phyloP scores from a whole-genome alignment of 2,113 vertebrate genomes.

The Peromyscus leucopus region DNA sequence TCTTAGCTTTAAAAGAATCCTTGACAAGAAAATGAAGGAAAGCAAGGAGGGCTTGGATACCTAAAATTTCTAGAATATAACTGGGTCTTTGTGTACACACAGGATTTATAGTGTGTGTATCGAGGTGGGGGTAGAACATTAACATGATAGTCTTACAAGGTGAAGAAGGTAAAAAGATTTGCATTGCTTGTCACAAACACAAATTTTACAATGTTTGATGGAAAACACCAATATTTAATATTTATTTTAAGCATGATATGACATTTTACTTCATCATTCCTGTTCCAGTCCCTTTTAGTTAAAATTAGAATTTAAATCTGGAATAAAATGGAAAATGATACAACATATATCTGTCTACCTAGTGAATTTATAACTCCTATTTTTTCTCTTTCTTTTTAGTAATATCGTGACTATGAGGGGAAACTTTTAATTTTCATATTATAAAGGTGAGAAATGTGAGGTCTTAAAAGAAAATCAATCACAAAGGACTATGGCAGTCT shows the following conservation, averaged over 20 bases:
- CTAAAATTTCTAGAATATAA: not conserved
- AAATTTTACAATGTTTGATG: not conserved
- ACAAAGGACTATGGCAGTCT: not conserved
- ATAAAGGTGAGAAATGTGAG: not conserved
- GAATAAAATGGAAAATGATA: not conserved
- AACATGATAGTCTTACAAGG: not conserved
- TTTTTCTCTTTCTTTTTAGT: too few species aligned
- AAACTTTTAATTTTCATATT: not conserved
- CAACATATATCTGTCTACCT: not conserved
- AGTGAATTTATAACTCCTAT: not conserved
- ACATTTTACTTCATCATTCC: not conserved
- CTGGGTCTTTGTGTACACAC: not conserved
- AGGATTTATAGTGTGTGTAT: not conserved
- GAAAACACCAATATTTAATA: not conserved
- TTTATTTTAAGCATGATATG: not conserved
- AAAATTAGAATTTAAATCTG: not conserved
- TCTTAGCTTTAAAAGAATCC: not conserved
- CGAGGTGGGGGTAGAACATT: not conserved
- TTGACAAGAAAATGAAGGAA: not conserved
- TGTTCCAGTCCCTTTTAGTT: not conserved
- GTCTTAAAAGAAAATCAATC: not conserved
- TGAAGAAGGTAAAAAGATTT: not conserved
- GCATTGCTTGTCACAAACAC: not conserved
- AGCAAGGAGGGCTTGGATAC: not conserved
- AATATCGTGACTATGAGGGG: not conserved